Conservation (phyloP, 2,888 invertebrate genomes). For the Apoda limacodes region DNA sequence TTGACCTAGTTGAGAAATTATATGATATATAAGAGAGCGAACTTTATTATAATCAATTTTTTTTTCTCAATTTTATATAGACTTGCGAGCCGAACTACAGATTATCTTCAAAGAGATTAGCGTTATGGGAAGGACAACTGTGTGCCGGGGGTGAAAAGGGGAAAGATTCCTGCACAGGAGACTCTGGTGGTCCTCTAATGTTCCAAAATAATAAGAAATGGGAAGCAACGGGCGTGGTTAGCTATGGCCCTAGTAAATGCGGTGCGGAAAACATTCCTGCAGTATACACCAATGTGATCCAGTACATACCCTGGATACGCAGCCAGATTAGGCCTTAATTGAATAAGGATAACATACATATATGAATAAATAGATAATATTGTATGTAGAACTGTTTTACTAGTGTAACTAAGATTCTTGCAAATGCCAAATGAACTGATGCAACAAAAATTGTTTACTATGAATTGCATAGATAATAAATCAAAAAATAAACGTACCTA, state of each 20-base stretch:
- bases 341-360: too few species aligned
- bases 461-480: too few species aligned
- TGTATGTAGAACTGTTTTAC: too few species aligned
- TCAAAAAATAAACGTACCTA: too few species aligned
- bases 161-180: slow-evolving; percentile 72
- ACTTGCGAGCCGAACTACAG: slow-evolving; percentile 30
- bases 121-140: slow-evolving; percentile 37
- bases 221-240: slow-evolving; percentile 66
- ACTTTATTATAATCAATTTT: too few species aligned
- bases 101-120: slow-evolving; percentile 18
- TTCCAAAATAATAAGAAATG: slow-evolving; percentile 28
- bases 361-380: too few species aligned
- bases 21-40: too few species aligned
- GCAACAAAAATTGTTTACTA: too few species aligned
- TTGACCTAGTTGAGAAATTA: too few species aligned
- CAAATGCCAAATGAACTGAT: too few species aligned
- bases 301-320: slow-evolving; percentile 72
- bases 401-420: too few species aligned
- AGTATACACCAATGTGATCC: slow-evolving; percentile 71
- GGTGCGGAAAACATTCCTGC: slow-evolving; percentile 71
- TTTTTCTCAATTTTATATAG: too few species aligned
- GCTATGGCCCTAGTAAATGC: slow-evolving; percentile 73
- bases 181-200: slow-evolving; percentile 76
- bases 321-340: slow-evolving; percentile 34
- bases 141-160: slow-evolving; percentile 72